These are phyloP conservation scores for Drosophila seclusa DNA, from an alignment of 2,888 invertebrate genomes.

Conservation along the genomic window DNA sequence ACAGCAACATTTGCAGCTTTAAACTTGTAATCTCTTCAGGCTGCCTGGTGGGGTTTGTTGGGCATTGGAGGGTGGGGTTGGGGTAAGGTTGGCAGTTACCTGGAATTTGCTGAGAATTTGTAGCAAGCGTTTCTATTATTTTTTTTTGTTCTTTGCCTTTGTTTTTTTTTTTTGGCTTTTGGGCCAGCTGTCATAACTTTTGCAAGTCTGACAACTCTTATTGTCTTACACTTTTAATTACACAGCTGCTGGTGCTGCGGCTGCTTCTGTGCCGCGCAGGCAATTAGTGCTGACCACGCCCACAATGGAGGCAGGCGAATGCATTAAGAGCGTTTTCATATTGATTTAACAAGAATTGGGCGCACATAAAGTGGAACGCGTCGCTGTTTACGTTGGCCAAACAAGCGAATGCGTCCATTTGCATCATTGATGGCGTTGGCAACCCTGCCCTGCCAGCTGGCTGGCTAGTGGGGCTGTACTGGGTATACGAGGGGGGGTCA, in stretches of 20 bases:
- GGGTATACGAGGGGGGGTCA: constrained; percentile 1
- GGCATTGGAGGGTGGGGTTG: background rate
- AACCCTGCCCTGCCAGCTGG: constrained; percentile 35
- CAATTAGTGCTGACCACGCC: constrained; percentile 45
- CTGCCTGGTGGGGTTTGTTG: background rate
- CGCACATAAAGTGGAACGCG: constrained; percentile 41
- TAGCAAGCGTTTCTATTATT: constrained; percentile 27
- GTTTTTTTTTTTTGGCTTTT: background rate
- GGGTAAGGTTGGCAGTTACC: constrained; percentile 20
- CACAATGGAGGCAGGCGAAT: constrained; percentile 3
- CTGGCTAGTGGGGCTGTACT: background rate
- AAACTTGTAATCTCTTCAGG: constrained; percentile 46
- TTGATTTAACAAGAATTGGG: constrained; percentile 55
- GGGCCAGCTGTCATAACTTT: constrained; percentile 57
- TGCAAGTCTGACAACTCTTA: constrained; percentile 25
- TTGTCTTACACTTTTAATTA: constrained; percentile 45
- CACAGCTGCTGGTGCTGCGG: constrained; percentile 28
- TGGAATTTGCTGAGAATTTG: constrained; percentile 46
- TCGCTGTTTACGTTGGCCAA: constrained; percentile 66
- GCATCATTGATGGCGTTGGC: constrained; percentile 61
- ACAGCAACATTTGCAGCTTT: constrained; percentile 41
- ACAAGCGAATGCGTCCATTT: constrained; percentile 54
- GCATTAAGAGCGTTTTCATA: constrained; percentile 25
- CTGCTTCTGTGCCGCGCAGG: background rate
- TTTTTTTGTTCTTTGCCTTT: background rate